Percentiles rank a stretch among this genome's conserved stretches.
These are phyloP conservation scores for Phalacrocorax pelagicus DNA, from an alignment of 2,113 vertebrate genomes.

Conservation along the genomic window DNA sequence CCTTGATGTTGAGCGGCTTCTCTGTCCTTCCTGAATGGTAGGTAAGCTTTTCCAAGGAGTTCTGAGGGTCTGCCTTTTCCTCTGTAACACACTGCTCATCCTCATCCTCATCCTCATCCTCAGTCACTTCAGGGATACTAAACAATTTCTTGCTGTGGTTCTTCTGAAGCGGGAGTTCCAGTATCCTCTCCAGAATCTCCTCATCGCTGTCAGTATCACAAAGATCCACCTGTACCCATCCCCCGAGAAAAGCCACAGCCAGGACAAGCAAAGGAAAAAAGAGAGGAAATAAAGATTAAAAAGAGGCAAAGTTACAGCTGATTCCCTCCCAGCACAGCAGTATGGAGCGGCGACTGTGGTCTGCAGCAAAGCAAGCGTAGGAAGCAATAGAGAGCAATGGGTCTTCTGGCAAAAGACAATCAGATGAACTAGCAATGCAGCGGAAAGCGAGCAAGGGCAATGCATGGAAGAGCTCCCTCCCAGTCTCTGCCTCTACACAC, in stretches of 20 bases:
- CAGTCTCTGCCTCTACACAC: neutral
- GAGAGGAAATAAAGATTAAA: constrained; percentile 57
- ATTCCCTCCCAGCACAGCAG: constrained; percentile 56
- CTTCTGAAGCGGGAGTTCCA: constrained; percentile 85
- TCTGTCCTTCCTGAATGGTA: neutral
- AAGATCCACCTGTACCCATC: constrained; percentile 74
- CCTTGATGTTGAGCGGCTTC: neutral
- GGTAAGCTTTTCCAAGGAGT: neutral
- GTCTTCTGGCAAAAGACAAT: constrained; percentile 14
- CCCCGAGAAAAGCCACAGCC: constrained; percentile 56
- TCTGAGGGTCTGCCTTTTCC: neutral
- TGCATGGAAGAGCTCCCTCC: constrained; percentile 37
- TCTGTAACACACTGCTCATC: constrained; percentile 56
- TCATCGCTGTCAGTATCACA: constrained; percentile 92
- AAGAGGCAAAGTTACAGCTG: neutral
- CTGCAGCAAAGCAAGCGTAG: constrained; percentile 12
- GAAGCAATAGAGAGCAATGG: constrained; percentile 11
- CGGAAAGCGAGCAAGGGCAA: neutral
- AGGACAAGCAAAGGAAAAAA: constrained; percentile 56
- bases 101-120: constrained; percentile 82
- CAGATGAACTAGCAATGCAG: constrained; percentile 17
- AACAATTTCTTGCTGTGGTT: constrained; percentile 86
- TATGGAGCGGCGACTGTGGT: constrained; percentile 1
- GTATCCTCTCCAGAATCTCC: constrained; percentile 88
- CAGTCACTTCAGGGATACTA: constrained; percentile 89